phyloP scores from a whole-genome alignment of 1,140 invertebrate genomes.

The Maniola jurtina region DNA sequence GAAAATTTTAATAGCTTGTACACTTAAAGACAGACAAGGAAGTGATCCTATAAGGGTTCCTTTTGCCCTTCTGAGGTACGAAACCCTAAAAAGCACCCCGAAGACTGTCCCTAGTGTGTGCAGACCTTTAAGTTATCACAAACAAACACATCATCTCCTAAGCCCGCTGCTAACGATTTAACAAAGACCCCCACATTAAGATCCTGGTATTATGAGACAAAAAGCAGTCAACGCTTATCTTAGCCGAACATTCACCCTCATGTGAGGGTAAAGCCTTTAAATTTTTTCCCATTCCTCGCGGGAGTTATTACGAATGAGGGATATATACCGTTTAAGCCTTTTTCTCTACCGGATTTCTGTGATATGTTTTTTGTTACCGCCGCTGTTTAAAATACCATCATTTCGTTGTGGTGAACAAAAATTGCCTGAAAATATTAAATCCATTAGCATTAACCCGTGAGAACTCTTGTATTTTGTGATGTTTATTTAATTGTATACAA shows the following conservation, averaged over 20 bases:
- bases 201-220: conserved; percentile 60
- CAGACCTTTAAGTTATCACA: neutral
- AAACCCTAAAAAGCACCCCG: no score
- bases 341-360: neutral
- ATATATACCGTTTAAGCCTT: conserved; percentile 5
- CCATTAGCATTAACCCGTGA: no score
- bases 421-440: no score
- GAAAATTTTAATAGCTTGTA: no score
- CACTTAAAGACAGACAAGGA: no score
- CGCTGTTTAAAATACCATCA: neutral
- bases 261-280: conserved; percentile 25
- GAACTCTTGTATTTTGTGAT: no score
- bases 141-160: conserved; percentile 9
- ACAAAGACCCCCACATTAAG: conserved; percentile 38
- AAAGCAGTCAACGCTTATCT: conserved; percentile 63
- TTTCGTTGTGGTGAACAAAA: neutral
- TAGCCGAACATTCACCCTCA: conserved; percentile 51
- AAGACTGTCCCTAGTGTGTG: neutral
- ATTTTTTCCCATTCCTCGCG: conserved; percentile 26
- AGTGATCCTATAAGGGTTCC: no score
- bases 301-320: conserved; percentile 23
- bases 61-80: no score
- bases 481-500: no score
- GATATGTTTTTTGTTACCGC: neutral
- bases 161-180: conserved; percentile 11